Conservation (phyloP, 2,888 invertebrate species). For the Microdon myrmicae region DNA sequence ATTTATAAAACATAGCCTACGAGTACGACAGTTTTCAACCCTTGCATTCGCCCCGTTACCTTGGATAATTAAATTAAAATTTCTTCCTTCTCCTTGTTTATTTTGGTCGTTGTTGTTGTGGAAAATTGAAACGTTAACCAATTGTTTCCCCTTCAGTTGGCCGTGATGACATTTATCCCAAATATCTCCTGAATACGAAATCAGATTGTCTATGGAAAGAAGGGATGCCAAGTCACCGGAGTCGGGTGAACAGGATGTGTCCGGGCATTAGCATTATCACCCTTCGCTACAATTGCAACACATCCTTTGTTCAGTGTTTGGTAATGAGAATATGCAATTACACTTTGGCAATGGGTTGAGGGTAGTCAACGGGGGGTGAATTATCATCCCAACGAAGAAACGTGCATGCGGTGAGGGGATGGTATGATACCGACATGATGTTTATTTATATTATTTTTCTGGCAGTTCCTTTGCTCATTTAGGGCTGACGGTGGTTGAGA, state of each 20-base stretch:
- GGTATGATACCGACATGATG: conserved; percentile 40
- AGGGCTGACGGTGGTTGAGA: conserved; percentile 38
- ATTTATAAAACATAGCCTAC: conserved; percentile 7
- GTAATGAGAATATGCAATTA: conserved; percentile 53
- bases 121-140: conserved; percentile 49
- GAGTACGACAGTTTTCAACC: conserved; percentile 13
- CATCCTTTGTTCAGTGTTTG: conserved; percentile 36
- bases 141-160: conserved; percentile 48
- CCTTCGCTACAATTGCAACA: conserved; percentile 49
- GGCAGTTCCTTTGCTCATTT: conserved; percentile 18
- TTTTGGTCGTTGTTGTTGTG: too few relatives aligned
- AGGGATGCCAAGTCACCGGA: conserved; percentile 38
- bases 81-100: conserved; percentile 19
- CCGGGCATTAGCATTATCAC: conserved; percentile 47
- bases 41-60: conserved; percentile 12
- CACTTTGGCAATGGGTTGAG: too few relatives aligned
- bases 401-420: conserved; percentile 44
- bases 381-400: conserved; percentile 43
- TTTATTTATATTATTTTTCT: conserved; percentile 40
- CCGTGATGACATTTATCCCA: conserved; percentile 51
- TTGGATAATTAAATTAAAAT: conserved; percentile 45
- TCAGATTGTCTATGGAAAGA: conserved; percentile 32
- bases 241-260: too few relatives aligned
- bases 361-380: conserved; percentile 43
- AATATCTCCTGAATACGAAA: conserved; percentile 48